phyloP scores from a whole-genome alignment of 2,113 vertebrate species.

The Scomber scombrus region DNA sequence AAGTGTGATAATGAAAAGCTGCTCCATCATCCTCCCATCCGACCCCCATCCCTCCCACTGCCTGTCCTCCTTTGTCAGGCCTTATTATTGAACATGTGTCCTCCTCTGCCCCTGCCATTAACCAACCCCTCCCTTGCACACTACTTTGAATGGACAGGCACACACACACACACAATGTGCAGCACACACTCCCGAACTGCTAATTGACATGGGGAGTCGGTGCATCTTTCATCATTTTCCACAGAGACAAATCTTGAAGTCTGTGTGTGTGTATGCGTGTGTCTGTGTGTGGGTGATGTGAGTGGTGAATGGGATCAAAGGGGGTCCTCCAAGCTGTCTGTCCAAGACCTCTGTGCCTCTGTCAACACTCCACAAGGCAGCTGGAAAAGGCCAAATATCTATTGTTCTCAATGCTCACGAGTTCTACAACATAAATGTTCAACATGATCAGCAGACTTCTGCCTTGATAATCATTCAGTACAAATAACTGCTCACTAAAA shows the following conservation, averaged over 20 bases:
- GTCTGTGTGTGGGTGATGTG: constrained; percentile 28
- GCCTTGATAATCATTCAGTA: constrained; percentile 44
- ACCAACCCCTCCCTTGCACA: constrained; percentile 63
- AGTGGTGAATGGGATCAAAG: constrained; percentile 59
- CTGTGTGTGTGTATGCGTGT: constrained; percentile 14
- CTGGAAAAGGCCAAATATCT: constrained; percentile 25
- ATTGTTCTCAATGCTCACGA: constrained; percentile 5
- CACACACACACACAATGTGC: constrained; percentile 49
- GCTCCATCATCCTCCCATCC: constrained; percentile 50
- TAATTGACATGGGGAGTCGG: constrained; percentile 71
- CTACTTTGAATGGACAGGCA: constrained; percentile 53
- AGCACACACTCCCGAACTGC: constrained; percentile 52
- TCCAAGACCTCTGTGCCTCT: constrained; percentile 26
- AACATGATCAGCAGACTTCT: constrained; percentile 28
- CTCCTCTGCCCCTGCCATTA: constrained; percentile 72
- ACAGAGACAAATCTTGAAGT: constrained; percentile 49
- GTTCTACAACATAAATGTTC: background rate
- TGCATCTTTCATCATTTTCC: constrained; percentile 69
- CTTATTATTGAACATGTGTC: constrained; percentile 82
- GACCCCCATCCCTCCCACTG: constrained; percentile 51
- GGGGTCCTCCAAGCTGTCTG: constrained; percentile 37
- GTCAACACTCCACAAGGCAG: background rate
- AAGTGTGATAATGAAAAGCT: constrained; percentile 60
- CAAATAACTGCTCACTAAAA: constrained; percentile 62
- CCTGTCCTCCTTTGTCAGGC: constrained; percentile 70